Percentiles rank a stretch among this genome's conserved stretches.
Evolutionary conservation across 2,888 invertebrate species (phyloP).

Genomic region (Cantharis rufa): DNA sequence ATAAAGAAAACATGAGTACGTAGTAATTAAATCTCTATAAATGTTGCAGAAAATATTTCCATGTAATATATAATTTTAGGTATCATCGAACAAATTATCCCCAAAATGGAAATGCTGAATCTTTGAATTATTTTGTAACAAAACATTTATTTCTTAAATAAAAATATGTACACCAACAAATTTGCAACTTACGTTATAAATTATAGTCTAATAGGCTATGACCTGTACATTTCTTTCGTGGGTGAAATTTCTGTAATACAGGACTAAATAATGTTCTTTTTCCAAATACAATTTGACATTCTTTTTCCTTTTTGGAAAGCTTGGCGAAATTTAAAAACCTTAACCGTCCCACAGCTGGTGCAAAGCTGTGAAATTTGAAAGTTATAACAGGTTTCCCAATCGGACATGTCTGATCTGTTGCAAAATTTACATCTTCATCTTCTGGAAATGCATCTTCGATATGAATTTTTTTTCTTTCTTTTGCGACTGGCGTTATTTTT

Average conservation of each 20-base stretch:
- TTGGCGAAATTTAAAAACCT: slow-evolving; percentile 19
- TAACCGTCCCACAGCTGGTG: slow-evolving; percentile 21
- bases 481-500: not conserved
- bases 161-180: not conserved
- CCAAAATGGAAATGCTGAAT: not conserved
- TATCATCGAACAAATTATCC: not conserved
- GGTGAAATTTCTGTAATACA: slow-evolving; percentile 39
- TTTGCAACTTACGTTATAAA: slow-evolving; percentile 34
- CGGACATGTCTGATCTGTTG: not conserved
- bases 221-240: slow-evolving; percentile 38
- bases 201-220: slow-evolving; percentile 46
- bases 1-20: not conserved
- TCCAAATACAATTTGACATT: slow-evolving; percentile 33
- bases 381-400: slow-evolving; percentile 11
- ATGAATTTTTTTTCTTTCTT: slow-evolving; percentile 8
- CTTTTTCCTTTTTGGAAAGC: not conserved
- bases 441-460: slow-evolving; percentile 26
- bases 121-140: slow-evolving; percentile 14
- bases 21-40: not conserved
- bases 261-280: slow-evolving; percentile 46
- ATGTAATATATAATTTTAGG: not conserved
- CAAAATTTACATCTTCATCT: slow-evolving; percentile 1
- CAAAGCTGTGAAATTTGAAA: slow-evolving; percentile 22
- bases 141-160: not conserved
- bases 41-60: not conserved